These are phyloP conservation scores for Scaptomyza hsui DNA, from an alignment of 1,140 invertebrate species.

Conservation along the genomic window DNA sequence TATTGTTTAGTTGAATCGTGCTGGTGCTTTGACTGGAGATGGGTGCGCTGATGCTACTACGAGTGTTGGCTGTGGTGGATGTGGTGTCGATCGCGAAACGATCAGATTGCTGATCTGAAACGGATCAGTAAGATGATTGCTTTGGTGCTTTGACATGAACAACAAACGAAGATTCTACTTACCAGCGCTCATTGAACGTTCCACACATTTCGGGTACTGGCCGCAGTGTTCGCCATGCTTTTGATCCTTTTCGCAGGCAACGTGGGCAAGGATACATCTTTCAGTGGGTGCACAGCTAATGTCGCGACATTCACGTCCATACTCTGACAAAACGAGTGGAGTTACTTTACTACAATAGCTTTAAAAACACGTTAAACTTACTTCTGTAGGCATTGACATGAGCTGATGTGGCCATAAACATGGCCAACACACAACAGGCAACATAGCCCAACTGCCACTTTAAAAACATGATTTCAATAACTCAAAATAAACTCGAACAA, in stretches of 20 bases:
- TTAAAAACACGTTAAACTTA: slow-evolving; percentile 18
- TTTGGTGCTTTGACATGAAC: slow-evolving; percentile 11
- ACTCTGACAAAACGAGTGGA: slow-evolving; percentile 25
- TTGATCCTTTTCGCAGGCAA: slow-evolving; percentile 43
- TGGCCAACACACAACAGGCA: slow-evolving; percentile 23
- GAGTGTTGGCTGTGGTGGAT: slow-evolving; percentile 67
- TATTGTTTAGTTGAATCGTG: slow-evolving; percentile 31
- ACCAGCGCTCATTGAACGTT: slow-evolving; percentile 31
- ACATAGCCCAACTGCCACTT: slow-evolving; percentile 11
- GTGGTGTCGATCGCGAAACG: slow-evolving; percentile 65
- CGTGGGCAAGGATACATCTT: slow-evolving; percentile 29
- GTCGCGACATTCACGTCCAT: slow-evolving; percentile 51
- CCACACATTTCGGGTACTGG: slow-evolving; percentile 44
- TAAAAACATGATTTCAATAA: slow-evolving; percentile 4
- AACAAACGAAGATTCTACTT: slow-evolving; percentile 4
- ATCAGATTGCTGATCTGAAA: slow-evolving; percentile 65
- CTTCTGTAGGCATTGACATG: slow-evolving; percentile 40
- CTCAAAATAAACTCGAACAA: neutral
- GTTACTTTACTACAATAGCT: neutral
- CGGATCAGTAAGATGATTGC: slow-evolving; percentile 44
- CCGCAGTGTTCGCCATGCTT: slow-evolving; percentile 46
- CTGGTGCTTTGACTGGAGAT: slow-evolving; percentile 50
- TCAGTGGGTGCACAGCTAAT: slow-evolving; percentile 37
- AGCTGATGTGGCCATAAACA: neutral
- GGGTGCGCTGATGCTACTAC: slow-evolving; percentile 41